Conservation (phyloP, 37 sponge, comb jelly and placozoan genomes). For the Geodia barretti region DNA sequence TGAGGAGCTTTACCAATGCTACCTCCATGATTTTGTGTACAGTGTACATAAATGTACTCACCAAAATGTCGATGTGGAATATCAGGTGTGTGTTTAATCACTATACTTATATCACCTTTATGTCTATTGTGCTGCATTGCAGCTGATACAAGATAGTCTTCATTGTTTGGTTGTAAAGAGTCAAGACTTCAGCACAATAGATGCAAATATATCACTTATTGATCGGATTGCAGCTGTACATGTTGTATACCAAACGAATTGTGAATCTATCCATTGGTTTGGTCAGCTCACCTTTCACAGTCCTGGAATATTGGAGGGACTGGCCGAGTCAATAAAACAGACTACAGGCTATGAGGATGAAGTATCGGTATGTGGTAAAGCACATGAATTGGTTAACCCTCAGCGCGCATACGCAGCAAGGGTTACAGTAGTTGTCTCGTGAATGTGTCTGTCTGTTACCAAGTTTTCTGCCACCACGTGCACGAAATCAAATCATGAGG, state of each 20-base stretch:
- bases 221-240: constrained; percentile 54
- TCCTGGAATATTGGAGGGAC: constrained; percentile 34
- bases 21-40: constrained; percentile 43
- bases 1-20: constrained; percentile 30
- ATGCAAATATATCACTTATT: constrained; percentile 33
- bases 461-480: no score
- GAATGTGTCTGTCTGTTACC: no score
- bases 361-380: no score
- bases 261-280: constrained; percentile 52
- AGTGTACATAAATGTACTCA: constrained; percentile 33
- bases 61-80: background rate
- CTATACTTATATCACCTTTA: no score
- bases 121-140: background rate
- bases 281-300: constrained; percentile 23
- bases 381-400: no score
- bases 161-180: constrained; percentile 14
- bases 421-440: no score
- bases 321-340: background rate
- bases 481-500: no score
- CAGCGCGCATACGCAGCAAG: no score
- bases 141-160: constrained; percentile 31
- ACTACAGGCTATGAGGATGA: no score
- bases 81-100: background rate
- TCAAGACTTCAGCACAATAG: constrained; percentile 25
- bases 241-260: constrained; percentile 29